A percentile compares a stretch with the other conserved stretches of the same genome.
Evolutionary conservation across 1,140 invertebrate genomes (phyloP).

Genomic region (Scylla paramamosain): DNA sequence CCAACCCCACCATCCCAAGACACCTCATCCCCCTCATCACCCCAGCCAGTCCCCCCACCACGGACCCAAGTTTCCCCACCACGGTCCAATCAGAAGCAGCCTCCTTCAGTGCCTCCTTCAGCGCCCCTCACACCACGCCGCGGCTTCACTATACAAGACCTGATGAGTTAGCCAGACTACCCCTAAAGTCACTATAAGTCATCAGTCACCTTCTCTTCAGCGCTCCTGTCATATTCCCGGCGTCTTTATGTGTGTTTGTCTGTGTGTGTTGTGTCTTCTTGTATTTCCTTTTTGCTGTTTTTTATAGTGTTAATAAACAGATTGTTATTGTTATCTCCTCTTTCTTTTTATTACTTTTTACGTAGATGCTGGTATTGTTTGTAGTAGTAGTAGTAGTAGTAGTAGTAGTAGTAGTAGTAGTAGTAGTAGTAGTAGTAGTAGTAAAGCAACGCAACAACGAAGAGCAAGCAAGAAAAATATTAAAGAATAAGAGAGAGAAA

Average conservation of each 20-base stretch:
- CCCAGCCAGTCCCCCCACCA: neutral
- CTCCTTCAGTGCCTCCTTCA: neutral
- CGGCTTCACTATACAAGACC: conserved; percentile 61
- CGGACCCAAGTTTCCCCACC: neutral
- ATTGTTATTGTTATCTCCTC: neutral
- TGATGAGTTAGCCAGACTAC: conserved; percentile 34
- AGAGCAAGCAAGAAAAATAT: neutral
- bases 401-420: conserved; percentile 30
- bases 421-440: neutral
- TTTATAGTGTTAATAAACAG: neutral
- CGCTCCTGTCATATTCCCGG: too few relatives aligned
- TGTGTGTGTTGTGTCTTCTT: neutral
- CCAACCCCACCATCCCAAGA: neutral
- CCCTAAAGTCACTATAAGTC: too few relatives aligned
- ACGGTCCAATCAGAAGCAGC: neutral
- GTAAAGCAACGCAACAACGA: neutral
- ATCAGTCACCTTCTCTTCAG: too few relatives aligned
- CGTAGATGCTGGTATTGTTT: neutral
- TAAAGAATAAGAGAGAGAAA: neutral
- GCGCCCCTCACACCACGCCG: neutral
- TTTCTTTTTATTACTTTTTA: neutral
- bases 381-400: conserved; percentile 13
- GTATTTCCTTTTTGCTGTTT: too few relatives aligned
- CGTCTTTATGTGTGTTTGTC: neutral
- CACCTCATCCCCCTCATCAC: neutral